A percentile compares a stretch with the other conserved stretches of the same genome.
Conservation (phyloP, 2,113 vertebrate genomes). For the Rhea americana region DNA sequence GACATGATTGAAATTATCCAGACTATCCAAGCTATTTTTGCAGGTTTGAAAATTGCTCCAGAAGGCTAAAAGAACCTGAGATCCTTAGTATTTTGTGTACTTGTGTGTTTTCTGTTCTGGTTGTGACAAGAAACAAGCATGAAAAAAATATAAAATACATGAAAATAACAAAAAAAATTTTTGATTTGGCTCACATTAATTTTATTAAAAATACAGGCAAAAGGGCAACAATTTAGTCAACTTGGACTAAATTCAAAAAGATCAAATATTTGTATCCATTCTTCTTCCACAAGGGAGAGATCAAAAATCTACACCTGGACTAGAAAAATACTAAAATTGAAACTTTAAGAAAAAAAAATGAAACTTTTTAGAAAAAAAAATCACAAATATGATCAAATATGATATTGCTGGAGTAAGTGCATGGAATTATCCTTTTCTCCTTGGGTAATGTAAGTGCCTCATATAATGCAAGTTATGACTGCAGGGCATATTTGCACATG, state of each 20-base stretch:
- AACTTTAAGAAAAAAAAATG: background rate
- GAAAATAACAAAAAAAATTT: background rate
- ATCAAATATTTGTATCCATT: background rate
- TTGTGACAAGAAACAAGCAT: background rate
- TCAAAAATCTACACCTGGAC: background rate
- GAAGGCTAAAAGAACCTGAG: fast-evolving
- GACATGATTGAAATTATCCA: background rate
- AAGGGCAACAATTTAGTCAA: background rate
- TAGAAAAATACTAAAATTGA: background rate
- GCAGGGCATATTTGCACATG: fast-evolving
- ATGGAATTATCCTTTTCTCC: background rate
- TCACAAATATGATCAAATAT: background rate
- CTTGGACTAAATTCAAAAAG: background rate
- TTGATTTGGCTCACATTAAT: background rate
- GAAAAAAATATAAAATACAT: background rate
- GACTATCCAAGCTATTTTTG: background rate
- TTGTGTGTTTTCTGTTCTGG: background rate
- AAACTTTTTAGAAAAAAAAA: background rate
- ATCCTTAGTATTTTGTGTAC: background rate
- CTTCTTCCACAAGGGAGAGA: background rate
- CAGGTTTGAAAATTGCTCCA: background rate
- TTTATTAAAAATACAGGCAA: background rate
- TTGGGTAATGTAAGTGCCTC: background rate
- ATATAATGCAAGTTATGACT: background rate
- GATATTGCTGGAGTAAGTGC: background rate